Percentiles rank a stretch among this genome's conserved stretches.
Conservation (phyloP, 2,113 vertebrate species). For the Xenopus laevis region DNA sequence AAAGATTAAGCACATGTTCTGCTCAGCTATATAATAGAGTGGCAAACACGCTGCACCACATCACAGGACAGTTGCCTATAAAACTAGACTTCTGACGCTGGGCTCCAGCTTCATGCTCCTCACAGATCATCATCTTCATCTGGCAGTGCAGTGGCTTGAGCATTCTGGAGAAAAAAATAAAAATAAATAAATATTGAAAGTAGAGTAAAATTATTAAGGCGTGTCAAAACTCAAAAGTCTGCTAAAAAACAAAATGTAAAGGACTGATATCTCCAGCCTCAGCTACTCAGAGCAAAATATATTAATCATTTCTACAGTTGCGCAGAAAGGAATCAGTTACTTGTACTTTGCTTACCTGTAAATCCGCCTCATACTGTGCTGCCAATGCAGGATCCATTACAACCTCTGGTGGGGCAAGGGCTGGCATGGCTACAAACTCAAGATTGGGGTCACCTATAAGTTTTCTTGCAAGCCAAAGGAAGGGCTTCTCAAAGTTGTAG, state of each 20-base stretch:
- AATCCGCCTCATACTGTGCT: constrained; percentile 89
- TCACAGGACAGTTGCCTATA: constrained; percentile 86
- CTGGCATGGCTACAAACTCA: constrained; percentile 98
- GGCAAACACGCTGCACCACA: constrained; percentile 78
- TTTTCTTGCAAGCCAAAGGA: constrained; percentile 96
- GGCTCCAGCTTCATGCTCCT: constrained; percentile 67
- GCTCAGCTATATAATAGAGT: constrained; percentile 75
- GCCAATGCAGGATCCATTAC: constrained; percentile 93
- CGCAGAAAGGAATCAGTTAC: background rate
- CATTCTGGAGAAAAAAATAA: constrained; percentile 75
- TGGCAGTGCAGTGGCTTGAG: constrained; percentile 94
- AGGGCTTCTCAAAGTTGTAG: constrained; percentile 99
- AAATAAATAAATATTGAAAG: no score
- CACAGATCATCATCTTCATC: constrained; percentile 98
- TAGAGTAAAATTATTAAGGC: no score
- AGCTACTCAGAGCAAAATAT: no score
- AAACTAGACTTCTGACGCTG: constrained; percentile 86
- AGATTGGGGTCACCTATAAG: constrained; percentile 95
- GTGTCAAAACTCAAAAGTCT: no score
- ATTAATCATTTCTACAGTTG: no score
- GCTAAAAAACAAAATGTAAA: no score
- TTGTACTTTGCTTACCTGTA: constrained; percentile 71
- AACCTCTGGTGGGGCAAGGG: constrained; percentile 93
- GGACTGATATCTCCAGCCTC: no score
- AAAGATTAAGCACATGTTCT: constrained; percentile 76